A percentile compares a stretch with the other conserved stretches of the same genome.
phyloP scores from a whole-genome alignment of 2,888 invertebrate genomes.

The Erebia aethiops region DNA sequence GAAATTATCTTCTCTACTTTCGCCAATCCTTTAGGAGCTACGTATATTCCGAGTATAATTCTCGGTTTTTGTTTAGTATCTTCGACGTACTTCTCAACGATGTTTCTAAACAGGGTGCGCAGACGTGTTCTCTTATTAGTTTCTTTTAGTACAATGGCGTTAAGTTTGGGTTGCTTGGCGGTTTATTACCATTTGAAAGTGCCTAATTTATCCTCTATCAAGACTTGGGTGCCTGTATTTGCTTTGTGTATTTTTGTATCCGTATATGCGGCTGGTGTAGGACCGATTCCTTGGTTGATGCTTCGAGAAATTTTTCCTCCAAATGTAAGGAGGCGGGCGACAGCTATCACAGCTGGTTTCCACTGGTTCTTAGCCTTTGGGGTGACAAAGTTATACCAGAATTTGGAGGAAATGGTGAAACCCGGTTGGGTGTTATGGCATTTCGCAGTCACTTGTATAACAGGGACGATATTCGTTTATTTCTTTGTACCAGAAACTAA shows the following conservation, averaged over 20 bases:
- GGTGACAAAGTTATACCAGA: slow-evolving; percentile 85
- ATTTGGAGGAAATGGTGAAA: slow-evolving; percentile 80
- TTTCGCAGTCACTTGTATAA: slow-evolving; percentile 84
- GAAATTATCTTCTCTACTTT: slow-evolving; percentile 80
- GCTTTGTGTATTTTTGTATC: slow-evolving; percentile 82
- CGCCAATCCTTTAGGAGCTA: slow-evolving; percentile 64
- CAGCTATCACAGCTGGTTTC: slow-evolving; percentile 85
- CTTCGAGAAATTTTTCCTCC: slow-evolving; percentile 86
- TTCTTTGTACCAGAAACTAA: slow-evolving; percentile 88
- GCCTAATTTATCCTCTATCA: slow-evolving; percentile 48
- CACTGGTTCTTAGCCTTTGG: slow-evolving; percentile 88
- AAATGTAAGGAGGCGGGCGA: slow-evolving; percentile 84
- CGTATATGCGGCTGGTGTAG: slow-evolving; percentile 86
- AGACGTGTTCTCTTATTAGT: slow-evolving; percentile 84
- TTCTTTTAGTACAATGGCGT: slow-evolving; percentile 83
- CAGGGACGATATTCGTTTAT: slow-evolving; percentile 85
- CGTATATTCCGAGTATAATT: slow-evolving; percentile 69
- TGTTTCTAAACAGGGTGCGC: slow-evolving; percentile 84
- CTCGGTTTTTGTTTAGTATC: slow-evolving; percentile 84
- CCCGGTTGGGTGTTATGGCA: slow-evolving; percentile 86
- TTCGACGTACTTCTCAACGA: slow-evolving; percentile 81
- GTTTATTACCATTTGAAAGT: slow-evolving; percentile 73
- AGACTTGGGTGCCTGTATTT: slow-evolving; percentile 82
- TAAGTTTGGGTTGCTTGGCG: slow-evolving; percentile 77
- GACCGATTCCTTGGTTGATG: slow-evolving; percentile 89